Conservation (phyloP, 2,797 vertebrate genomes). For the Enteromius argenteus region DNA sequence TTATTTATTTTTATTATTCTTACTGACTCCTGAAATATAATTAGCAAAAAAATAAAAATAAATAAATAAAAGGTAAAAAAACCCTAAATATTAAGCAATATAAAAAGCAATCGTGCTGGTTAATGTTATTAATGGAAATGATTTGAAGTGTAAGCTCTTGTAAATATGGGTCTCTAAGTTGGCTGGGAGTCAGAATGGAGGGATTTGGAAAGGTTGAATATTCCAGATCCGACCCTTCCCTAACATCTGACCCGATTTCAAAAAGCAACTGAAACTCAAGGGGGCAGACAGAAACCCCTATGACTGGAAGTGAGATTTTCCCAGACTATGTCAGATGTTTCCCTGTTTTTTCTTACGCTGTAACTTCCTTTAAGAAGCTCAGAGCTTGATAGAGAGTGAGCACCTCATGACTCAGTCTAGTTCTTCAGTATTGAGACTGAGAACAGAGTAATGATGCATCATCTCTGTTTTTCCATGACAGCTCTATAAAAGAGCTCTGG, state of each 20-base stretch:
- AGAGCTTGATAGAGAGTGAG: slow-evolving; percentile 25
- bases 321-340: slow-evolving; percentile 39
- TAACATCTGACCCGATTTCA: background rate
- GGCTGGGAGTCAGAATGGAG: background rate
- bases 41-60: background rate
- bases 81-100: background rate
- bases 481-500: slow-evolving; percentile 6
- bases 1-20: background rate
- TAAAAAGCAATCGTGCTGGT: background rate
- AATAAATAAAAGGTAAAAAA: background rate
- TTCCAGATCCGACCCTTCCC: background rate
- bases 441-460: slow-evolving; percentile 13
- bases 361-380: slow-evolving; percentile 35
- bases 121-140: background rate
- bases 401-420: slow-evolving; percentile 58
- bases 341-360: slow-evolving; percentile 3
- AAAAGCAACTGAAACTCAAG: slow-evolving; percentile 39
- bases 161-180: background rate
- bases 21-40: background rate
- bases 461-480: slow-evolving; percentile 53
- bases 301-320: slow-evolving; percentile 53
- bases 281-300: slow-evolving; percentile 47
- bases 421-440: background rate
- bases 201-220: background rate
- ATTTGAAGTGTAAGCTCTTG: background rate